Evolutionary conservation across 2,888 invertebrate genomes (phyloP).

Genomic region (Philopedon plagiatum): DNA sequence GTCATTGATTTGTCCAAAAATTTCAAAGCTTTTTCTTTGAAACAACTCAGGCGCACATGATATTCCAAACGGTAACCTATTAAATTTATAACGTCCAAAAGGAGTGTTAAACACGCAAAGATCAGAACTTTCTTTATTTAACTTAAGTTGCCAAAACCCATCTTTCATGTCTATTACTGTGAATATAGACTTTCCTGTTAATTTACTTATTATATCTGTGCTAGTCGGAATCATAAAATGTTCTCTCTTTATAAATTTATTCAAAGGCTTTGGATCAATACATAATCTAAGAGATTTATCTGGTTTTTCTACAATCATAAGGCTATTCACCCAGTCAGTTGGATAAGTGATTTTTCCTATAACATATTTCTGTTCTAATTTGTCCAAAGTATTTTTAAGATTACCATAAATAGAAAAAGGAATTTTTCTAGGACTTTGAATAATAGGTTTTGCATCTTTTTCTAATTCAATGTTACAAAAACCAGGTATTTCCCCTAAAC

Average conservation of each 20-base stretch:
- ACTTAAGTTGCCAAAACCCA: slow-evolving; percentile 20
- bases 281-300: slow-evolving; percentile 42
- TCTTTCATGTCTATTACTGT: slow-evolving; percentile 35
- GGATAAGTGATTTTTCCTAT: slow-evolving; percentile 50
- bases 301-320: slow-evolving; percentile 49
- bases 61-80: slow-evolving; percentile 43
- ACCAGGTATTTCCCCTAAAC: slow-evolving; percentile 47
- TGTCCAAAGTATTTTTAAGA: slow-evolving; percentile 48
- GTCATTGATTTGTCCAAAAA: slow-evolving; percentile 36
- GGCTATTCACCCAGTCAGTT: slow-evolving; percentile 50
- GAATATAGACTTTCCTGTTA: slow-evolving; percentile 39
- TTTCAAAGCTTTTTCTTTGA: slow-evolving; percentile 22
- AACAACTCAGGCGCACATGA: slow-evolving; percentile 32
- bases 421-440: slow-evolving; percentile 48
- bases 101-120: slow-evolving; percentile 36
- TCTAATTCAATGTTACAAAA: slow-evolving; percentile 46
- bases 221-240: slow-evolving; percentile 42
- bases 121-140: slow-evolving; percentile 18
- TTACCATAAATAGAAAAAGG: slow-evolving; percentile 49
- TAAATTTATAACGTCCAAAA: slow-evolving; percentile 44
- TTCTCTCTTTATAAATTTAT: slow-evolving; percentile 47
- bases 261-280: slow-evolving; percentile 49
- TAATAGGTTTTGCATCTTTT: slow-evolving; percentile 44
- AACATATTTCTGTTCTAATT: slow-evolving; percentile 44
- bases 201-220: slow-evolving; percentile 32